Base-by-base conservation (phyloP, 2,888 invertebrate species). In the Leptinotarsa peninsularis region DNA sequence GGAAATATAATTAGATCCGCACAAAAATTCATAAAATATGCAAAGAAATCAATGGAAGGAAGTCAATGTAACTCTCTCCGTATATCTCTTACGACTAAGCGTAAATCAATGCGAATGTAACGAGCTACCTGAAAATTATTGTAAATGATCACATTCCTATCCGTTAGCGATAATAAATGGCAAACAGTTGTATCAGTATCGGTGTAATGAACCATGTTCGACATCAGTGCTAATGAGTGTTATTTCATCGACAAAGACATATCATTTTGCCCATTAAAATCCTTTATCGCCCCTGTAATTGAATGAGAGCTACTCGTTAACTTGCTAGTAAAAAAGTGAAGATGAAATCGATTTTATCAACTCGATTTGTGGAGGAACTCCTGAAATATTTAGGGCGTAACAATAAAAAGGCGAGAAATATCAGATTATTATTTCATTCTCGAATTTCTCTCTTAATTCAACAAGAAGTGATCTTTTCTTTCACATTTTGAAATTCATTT, bases 211-310 rank as follows among this genome's bases (percentile, higher is more conserved):
- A 69, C 33, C 69, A 33, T 69, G 69, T 69, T 56, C 18, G 4
- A 69, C 43, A 49, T 33, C 56, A 56, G 69, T 56, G 69, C 69
- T 56, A 69, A 69, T 69, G 69, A 69, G 56, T 23, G 43, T 56
- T 56, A 56, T 54, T 68, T 52, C 43, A 68, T 52, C 67, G 54
- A 68, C 67, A 50, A 50, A 68, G 50, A 54, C 67, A 67, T 67
- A 67, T 33, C 66, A 68, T 68, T 50, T 52, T 33, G 67, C 23
- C 67, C 67, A 52, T 69, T 56, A 69, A 56, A 54, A 69, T 56
- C 54, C 27, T 68, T 67, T 52, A 68, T 54, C 69, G 27, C 43
- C 21, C 18, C 54, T 56, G 13, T 56, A 69, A 69, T 56, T 56
- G 69, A 69, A 33, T 56, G 18, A 43, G 21, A 56, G 52, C 27